A percentile compares a stretch with the other conserved stretches of the same genome.
These are phyloP conservation scores for Toxostoma redivivum DNA, from an alignment of 2,113 vertebrate genomes.

Conservation along the genomic window DNA sequence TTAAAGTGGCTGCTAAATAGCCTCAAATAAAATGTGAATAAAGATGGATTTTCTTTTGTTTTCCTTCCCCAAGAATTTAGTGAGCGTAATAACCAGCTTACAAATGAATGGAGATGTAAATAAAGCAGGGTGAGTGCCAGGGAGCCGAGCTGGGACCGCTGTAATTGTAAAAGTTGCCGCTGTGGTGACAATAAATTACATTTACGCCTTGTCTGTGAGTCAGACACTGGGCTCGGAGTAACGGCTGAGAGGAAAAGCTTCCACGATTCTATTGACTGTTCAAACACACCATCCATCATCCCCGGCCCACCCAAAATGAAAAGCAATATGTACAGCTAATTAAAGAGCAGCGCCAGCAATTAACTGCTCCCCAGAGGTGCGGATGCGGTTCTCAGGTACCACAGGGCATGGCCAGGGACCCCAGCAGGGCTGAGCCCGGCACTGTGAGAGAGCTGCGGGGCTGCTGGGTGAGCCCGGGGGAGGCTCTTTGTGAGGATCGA, in stretches of 20 bases:
- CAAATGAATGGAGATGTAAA: background rate
- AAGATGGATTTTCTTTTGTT: background rate
- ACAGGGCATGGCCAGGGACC: accelerated
- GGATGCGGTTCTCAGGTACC: background rate
- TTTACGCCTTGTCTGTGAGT: background rate
- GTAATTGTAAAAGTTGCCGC: background rate
- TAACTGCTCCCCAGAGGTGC: background rate
- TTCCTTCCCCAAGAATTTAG: background rate
- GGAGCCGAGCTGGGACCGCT: background rate
- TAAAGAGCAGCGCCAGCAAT: background rate
- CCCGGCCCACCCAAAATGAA: background rate
- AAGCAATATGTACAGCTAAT: background rate
- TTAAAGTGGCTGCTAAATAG: background rate
- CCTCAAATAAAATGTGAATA: background rate
- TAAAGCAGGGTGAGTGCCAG: background rate
- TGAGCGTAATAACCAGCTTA: background rate
- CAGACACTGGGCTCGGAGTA: background rate
- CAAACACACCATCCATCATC: background rate
- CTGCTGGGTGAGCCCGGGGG: background rate
- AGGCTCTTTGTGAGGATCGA: too few relatives aligned
- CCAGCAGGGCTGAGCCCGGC: background rate
- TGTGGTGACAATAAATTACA: background rate
- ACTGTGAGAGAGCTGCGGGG: accelerated
- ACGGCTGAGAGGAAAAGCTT: background rate
- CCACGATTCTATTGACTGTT: conserved; percentile 19